Base-by-base conservation (phyloP, 2,888 invertebrate species). In the Cheilosia soror region DNA sequence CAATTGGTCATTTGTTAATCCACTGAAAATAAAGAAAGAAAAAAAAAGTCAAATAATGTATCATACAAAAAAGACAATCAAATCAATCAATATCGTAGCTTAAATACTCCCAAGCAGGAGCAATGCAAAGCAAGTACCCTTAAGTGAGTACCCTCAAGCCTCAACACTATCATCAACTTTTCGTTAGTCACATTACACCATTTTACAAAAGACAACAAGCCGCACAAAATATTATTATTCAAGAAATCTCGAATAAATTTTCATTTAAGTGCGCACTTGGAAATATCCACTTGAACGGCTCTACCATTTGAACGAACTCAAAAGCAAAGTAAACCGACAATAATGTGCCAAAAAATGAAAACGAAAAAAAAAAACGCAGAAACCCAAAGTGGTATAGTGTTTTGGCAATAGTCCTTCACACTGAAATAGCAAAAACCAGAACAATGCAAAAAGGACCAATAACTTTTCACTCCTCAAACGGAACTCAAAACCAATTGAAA, bases 391-490 rank as follows among this genome's bases (percentile, higher is more conserved):
- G 77, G 63, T 69, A 73, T 78, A 83, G 78, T 78, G 73, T 84
- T 84, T 71, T 84, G 75, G 84, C 75, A 80, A 80, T 76, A 80
- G 68, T 85, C 76, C 84, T 85, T 76, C 75, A 84, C 65, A 72
- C 71, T 65, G 62, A 15, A 79, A 73, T 47, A 73, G 60, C 27
- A 47, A 47, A 60, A 65, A 7, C 47, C n/a, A n/a, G 73, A 73
- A 73, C 69, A 77, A 77, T 69, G 63, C 25, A 69, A 63, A 77
- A 63, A 80, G 80, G 71, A 85, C 80, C 84, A 85, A 79, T 76
- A 85, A 85, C 75, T 84, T 75, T 83, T 29, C 65, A 55, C 66
- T 76, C 42, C 60, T 79, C 69, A 53, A 80, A 76, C 71, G 75
- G 71, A 76, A 78, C 71, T 78, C 63, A 40, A 49, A 79, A 66